Percentiles rank a stretch among this genome's conserved stretches.
Evolutionary conservation across 2,888 invertebrate genomes (phyloP).

Genomic region (Dascillus cervinus): DNA sequence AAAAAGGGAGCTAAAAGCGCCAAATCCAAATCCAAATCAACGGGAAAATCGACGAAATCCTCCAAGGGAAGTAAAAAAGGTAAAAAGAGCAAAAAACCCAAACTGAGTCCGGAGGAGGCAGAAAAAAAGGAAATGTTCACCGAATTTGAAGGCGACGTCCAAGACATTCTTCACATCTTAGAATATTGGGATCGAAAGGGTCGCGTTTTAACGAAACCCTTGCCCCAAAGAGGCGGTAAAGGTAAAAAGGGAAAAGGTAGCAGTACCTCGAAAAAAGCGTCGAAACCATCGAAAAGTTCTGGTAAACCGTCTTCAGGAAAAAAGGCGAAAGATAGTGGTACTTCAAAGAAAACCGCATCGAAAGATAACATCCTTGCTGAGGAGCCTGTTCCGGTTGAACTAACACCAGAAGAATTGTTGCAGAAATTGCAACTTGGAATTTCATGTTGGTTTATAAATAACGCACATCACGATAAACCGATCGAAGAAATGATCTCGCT

Average conservation of each 20-base stretch:
- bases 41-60: constrained; percentile 7
- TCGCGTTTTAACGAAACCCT: constrained; percentile 7
- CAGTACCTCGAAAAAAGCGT: constrained; percentile 4
- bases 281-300: constrained; percentile 3
- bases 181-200: constrained; percentile 30
- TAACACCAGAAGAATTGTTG: not conserved
- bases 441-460: constrained; percentile 17
- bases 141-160: constrained; percentile 19
- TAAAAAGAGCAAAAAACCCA: constrained; percentile 10
- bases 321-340: not conserved
- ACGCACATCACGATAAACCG: constrained; percentile 9
- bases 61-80: constrained; percentile 12
- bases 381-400: not conserved
- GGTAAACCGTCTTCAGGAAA: constrained; percentile 1
- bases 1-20: constrained; percentile 9
- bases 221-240: constrained; percentile 1
- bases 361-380: not conserved
- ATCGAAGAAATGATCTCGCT: constrained; percentile 9
- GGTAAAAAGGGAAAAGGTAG: constrained; percentile 3
- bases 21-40: constrained; percentile 7
- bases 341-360: not conserved
- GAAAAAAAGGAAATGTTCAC: constrained; percentile 22
- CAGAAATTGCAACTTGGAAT: no score
- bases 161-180: constrained; percentile 23
- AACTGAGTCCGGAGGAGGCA: constrained; percentile 10